Base-by-base conservation (phyloP, 2,113 vertebrate genomes). In the Salminus brasiliensis region DNA sequence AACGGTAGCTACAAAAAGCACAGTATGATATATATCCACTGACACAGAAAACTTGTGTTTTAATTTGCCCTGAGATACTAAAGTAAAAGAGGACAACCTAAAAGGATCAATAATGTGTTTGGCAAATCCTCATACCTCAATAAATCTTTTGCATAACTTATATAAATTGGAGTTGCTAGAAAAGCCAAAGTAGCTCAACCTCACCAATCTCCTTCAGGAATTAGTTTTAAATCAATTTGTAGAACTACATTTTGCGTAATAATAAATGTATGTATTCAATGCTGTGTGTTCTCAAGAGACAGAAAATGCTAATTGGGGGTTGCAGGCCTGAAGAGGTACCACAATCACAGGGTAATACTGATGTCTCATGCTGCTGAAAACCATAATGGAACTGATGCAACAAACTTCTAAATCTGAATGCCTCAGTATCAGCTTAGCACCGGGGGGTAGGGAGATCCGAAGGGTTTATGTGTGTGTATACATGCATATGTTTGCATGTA, bases 281-380 rank as follows among this genome's bases (percentile, higher is more conserved):
- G 52, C 5, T 53, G 9, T 10, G n/a, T 55, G n/a, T 55, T 55
- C 47, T 52, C 10, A n/a, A 55, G 52, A 53, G 49, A 5, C 18
- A 53, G 18, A 15, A 49, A 23, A 6, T n/a, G 49, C 49, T 10
- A 21, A n/a, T 53, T n/a, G 45, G 45, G 13, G 21, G 12, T 18
- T 12, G 16, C 39, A 59, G 49, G 41, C 43, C 32, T 70, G 57
- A 70, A 70, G 59, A 45, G 39, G 30, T 41, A 69, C 70, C 25
- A 69, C n/a, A 43, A 25, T 45, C 21, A 25, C 66, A 70, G 65
- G 41, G 27, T 78, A 66, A 78, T 59, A 55, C 60, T 66, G 62
- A 78, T 59, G 32, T 21, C 47, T 21, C 18, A 49, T 49, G 16
- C 12, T 41, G 16, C 49, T n/a, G 49, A 12, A 52, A 57, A 18